Evolutionary conservation across 2,113 vertebrate species (phyloP).

Genomic region (Irena cyanogastra): DNA sequence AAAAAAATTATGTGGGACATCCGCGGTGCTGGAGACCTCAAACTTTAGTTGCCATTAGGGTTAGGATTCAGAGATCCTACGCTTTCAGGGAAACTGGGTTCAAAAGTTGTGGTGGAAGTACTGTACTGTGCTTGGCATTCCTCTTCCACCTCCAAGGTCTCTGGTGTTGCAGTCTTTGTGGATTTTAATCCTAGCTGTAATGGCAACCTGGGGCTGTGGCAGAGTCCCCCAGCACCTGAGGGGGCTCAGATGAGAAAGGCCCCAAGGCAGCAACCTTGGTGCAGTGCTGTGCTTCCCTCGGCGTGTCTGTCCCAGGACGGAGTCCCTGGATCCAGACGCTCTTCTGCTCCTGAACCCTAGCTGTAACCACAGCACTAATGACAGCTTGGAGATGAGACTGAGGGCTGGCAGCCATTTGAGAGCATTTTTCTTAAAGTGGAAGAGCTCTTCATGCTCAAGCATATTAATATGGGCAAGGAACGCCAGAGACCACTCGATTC

Average conservation of each 20-base stretch:
- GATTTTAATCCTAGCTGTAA: neutral
- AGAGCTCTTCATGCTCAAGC: neutral
- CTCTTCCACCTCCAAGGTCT: neutral
- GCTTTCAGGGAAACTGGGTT: neutral
- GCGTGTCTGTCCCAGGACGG: neutral
- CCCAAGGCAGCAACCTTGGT: neutral
- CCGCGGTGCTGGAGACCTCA: neutral
- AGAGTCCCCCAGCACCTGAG: no score
- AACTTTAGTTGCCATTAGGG: neutral
- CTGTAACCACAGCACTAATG: neutral
- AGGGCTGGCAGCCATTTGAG: neutral
- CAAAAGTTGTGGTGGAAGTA: no score
- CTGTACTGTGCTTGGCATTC: neutral
- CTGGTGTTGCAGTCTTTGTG: neutral
- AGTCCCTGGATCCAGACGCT: neutral
- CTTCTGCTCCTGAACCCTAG: neutral
- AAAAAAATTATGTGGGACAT: neutral
- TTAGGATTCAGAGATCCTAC: neutral
- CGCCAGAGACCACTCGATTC: accelerated
- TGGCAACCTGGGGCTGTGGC: neutral
- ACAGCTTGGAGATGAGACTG: neutral
- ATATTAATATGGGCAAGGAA: accelerated
- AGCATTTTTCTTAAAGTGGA: neutral
- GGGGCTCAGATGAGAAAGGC: neutral
- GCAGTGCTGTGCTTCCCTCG: neutral